A percentile compares a stretch with the other conserved stretches of the same genome.
Conservation (phyloP, 2,888 invertebrate genomes). For the Schizaphis graminum region DNA sequence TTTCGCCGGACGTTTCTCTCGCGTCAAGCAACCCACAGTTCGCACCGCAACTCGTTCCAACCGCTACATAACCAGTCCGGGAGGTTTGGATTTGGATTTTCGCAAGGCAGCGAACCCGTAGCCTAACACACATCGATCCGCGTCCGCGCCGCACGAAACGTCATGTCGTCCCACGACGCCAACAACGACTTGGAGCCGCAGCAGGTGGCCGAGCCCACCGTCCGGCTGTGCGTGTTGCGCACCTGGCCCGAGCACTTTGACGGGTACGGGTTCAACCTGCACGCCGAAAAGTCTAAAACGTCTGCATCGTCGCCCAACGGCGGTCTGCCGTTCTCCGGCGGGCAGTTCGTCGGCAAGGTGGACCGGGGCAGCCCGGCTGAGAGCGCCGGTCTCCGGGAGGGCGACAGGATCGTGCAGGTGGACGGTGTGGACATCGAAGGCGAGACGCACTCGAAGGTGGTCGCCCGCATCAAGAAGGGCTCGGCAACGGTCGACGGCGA, state of each 20-base stretch:
- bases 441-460: slow-evolving; percentile 95
- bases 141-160: background rate
- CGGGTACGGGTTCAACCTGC: slow-evolving; percentile 98
- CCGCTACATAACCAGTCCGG: background rate
- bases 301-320: background rate
- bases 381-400: slow-evolving; percentile 84
- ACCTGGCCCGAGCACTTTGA: slow-evolving; percentile 90
- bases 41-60: background rate
- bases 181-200: slow-evolving; percentile 60
- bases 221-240: slow-evolving; percentile 88
- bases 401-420: slow-evolving; percentile 94
- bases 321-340: slow-evolving; percentile 70
- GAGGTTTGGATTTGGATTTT: background rate
- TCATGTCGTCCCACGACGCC: slow-evolving; percentile 67
- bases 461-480: slow-evolving; percentile 86
- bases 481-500: background rate
- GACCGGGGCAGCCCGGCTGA: slow-evolving; percentile 93
- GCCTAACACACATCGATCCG: background rate
- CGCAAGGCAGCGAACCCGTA: background rate
- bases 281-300: slow-evolving; percentile 94
- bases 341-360: slow-evolving; percentile 94
- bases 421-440: slow-evolving; percentile 92
- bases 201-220: slow-evolving; percentile 71
- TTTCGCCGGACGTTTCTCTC: background rate
- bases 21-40: background rate